A percentile compares a stretch with the other conserved stretches of the same genome.
Evolutionary conservation across 2,113 vertebrate species (phyloP).

Genomic region (Caloenas nicobarica): DNA sequence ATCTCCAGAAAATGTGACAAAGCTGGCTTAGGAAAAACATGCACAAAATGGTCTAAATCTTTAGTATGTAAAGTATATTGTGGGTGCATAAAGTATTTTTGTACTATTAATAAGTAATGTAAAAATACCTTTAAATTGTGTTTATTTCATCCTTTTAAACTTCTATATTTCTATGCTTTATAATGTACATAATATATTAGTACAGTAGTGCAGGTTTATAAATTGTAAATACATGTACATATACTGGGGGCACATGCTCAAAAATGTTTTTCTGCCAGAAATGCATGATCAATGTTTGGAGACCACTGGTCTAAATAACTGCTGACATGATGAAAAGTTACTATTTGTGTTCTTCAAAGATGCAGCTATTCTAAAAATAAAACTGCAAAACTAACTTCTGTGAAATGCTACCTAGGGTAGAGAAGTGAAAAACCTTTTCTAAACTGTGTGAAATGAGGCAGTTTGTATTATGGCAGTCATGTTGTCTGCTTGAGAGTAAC

Average conservation of each 20-base stretch:
- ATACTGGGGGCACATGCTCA: not conserved
- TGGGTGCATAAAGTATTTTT: not conserved
- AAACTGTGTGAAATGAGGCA: not conserved
- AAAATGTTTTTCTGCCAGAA: not conserved
- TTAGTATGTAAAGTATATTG: not conserved
- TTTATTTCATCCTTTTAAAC: not conserved
- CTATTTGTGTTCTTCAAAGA: not conserved
- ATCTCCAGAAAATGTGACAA: not conserved
- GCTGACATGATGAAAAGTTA: not conserved
- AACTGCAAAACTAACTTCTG: not conserved
- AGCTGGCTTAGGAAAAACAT: not conserved
- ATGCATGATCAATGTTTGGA: not conserved
- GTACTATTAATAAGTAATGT: not conserved
- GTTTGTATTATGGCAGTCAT: accelerated
- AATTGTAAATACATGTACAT: not conserved
- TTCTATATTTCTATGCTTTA: not conserved
- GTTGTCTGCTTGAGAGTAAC: not conserved
- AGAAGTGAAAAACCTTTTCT: not conserved
- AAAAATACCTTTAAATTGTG: not conserved
- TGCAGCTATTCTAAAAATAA: not conserved
- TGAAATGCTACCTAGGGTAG: not conserved
- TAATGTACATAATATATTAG: not conserved
- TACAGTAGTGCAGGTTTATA: no score
- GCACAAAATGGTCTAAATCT: not conserved
- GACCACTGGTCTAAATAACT: not conserved